A percentile compares a stretch with the other conserved stretches of the same genome.
Evolutionary conservation across 2,113 vertebrate species (phyloP).

Genomic region (Pachycephala philippinensis): DNA sequence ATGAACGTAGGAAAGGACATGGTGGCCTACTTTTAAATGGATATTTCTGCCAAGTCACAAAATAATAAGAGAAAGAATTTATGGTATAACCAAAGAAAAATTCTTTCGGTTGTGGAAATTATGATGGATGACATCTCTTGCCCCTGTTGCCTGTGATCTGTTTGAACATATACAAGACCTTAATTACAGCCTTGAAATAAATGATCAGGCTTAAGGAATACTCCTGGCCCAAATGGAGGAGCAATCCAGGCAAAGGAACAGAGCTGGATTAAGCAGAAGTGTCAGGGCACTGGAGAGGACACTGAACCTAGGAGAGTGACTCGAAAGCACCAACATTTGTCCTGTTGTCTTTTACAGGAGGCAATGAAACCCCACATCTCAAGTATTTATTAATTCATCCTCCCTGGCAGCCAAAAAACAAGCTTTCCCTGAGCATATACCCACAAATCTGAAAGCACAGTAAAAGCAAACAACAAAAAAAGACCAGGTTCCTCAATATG

Average conservation of each 20-base stretch:
- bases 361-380: neutral
- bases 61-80: constrained; percentile 41
- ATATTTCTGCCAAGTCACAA: constrained; percentile 68
- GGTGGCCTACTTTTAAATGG: constrained; percentile 73
- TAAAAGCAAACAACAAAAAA: neutral
- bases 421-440: neutral
- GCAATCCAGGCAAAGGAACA: neutral
- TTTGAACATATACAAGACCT: constrained; percentile 61
- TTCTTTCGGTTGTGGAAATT: constrained; percentile 67
- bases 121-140: constrained; percentile 63
- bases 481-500: neutral
- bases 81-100: constrained; percentile 16
- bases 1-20: constrained; percentile 66
- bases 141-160: constrained; percentile 62
- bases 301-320: neutral
- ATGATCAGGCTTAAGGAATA: constrained; percentile 2
- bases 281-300: neutral
- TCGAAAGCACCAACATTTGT: fast-evolving
- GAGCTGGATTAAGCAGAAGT: neutral
- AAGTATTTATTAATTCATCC: neutral
- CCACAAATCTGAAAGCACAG: neutral
- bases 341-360: neutral
- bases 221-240: neutral
- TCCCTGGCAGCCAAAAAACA: neutral
- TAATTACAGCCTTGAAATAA: constrained; percentile 66